A percentile compares a stretch with the other conserved stretches of the same genome.
These are phyloP conservation scores for Agonopterix arenella DNA, from an alignment of 2,888 invertebrate genomes.

Conservation along the genomic window DNA sequence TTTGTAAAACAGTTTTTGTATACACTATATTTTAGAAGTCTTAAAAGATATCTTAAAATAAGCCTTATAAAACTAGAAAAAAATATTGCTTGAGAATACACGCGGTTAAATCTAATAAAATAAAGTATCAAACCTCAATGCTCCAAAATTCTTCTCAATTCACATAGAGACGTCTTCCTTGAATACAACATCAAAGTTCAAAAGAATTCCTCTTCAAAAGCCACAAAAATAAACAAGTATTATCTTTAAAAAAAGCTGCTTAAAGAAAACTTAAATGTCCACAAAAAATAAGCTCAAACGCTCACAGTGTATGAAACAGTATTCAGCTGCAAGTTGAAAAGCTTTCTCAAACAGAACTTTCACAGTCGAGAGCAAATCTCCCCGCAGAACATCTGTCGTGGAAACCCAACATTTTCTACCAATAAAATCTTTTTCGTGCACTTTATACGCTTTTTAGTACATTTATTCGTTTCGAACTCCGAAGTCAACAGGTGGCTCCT, in stretches of 20 bases:
- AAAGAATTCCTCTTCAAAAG: conserved; percentile 8
- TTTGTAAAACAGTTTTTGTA: too few species aligned
- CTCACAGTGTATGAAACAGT: conserved; percentile 31
- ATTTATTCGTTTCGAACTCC: conserved; percentile 29
- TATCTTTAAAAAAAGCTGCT: conserved; percentile 18
- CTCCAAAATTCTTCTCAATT: too few species aligned
- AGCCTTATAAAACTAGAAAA: not conserved
- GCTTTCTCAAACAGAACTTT: conserved; percentile 49
- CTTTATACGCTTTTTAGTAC: conserved; percentile 7
- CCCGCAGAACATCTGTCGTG: conserved; percentile 53
- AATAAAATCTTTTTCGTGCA: conserved; percentile 63
- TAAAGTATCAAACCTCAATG: too few species aligned
- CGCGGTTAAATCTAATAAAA: conserved; percentile 13
- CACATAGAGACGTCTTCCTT: too few species aligned
- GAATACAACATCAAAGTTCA: conserved; percentile 6
- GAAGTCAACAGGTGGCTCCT: conserved; percentile 65
- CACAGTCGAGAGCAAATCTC: conserved; percentile 44
- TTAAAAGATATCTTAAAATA: not conserved
- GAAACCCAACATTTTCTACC: conserved; percentile 45
- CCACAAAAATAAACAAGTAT: conserved; percentile 10
- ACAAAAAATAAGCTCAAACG: conserved; percentile 28
- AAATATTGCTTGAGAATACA: conserved; percentile 58
- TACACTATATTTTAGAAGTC: too few species aligned
- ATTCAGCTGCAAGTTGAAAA: conserved; percentile 32
- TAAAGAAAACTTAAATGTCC: conserved; percentile 30